These are phyloP conservation scores for Drosophila equinoxialis DNA, from an alignment of 1,140 invertebrate genomes.

Conservation along the genomic window DNA sequence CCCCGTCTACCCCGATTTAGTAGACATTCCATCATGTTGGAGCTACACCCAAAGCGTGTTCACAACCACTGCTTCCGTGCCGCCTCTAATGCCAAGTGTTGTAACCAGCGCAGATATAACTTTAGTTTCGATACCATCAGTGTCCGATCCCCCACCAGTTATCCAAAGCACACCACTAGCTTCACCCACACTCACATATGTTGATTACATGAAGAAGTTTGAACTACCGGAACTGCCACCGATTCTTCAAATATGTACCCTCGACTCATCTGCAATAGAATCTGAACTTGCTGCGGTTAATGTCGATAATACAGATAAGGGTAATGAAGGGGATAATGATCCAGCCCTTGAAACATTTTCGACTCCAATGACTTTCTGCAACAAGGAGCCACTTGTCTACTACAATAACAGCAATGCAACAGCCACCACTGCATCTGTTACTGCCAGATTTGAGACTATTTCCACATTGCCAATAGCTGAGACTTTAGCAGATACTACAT, in stretches of 20 bases:
- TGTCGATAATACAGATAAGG: neutral
- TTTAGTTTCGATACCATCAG: neutral
- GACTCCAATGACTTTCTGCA: neutral
- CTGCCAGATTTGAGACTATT: slow-evolving; percentile 2
- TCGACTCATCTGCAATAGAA: neutral
- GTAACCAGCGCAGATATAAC: neutral
- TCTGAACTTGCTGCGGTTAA: neutral
- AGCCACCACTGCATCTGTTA: neutral
- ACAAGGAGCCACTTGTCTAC: neutral
- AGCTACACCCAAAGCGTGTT: slow-evolving; percentile 39
- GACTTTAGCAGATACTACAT: neutral
- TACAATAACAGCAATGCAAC: neutral
- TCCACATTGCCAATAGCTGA: slow-evolving; percentile 1
- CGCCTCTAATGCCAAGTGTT: neutral
- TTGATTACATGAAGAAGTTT: slow-evolving; percentile 73
- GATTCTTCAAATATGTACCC: slow-evolving; percentile 36
- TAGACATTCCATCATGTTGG: slow-evolving; percentile 24
- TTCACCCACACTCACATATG: slow-evolving; percentile 49
- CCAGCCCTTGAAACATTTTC: neutral
- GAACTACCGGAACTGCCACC: slow-evolving; percentile 68
- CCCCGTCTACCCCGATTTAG: slow-evolving; percentile 27
- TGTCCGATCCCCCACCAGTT: neutral
- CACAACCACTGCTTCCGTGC: slow-evolving; percentile 40
- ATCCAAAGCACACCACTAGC: slow-evolving; percentile 24
- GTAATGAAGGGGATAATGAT: neutral